Base-by-base conservation (phyloP, 2,888 invertebrate species). In the Augochlorella aurata region DNA sequence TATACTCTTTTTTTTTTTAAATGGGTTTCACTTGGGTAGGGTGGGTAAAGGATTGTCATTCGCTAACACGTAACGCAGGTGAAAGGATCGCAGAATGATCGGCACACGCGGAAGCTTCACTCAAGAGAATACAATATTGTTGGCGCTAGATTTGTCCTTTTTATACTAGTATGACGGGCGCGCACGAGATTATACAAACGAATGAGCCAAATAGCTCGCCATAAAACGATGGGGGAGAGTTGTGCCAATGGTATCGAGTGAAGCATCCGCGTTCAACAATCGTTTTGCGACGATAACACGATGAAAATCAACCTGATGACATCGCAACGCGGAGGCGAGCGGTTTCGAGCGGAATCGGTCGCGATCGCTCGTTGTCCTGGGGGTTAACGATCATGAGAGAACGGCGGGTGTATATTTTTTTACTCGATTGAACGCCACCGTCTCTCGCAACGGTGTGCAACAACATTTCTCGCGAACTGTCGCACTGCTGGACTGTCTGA, bases 11-110 rank as follows among this genome's bases (percentile, higher is more conserved):
- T 58, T 52, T 38, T 29, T 52, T 21, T 21, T 38, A 44, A 74
- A 29, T 38, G 67, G 21, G 65, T 44, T 54, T 29, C 16, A 47
- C n/a, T 69, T 79, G 67, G 52, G 24, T 52, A 29, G 67, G 61
- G 52, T 68, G 65, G 77, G 38, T 63, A 52, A 38, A 38, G 76
- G 66, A 21, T 52, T 47, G 29, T 24, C 9, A 44, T 44, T 47
- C 47, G 9, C 65, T 47, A 38, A 4, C 38, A 38, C 38, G 38
- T 38, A 38, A 38, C 7, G 5, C 38, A 38, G 38, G 38, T 38
- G n/a, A 66, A n/a, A 49, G 54, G 66, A 7, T 50, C 63, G 54
- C 65, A 24, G 69, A 52, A 16, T 38, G 29, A 29, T 66, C 12
- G n/a, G 38, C 38, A 5, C 5, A 38, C 12, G 21, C 66, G 54